Evolutionary conservation across 2,797 vertebrate genomes (phyloP).

Genomic region (Chelonia mydas): DNA sequence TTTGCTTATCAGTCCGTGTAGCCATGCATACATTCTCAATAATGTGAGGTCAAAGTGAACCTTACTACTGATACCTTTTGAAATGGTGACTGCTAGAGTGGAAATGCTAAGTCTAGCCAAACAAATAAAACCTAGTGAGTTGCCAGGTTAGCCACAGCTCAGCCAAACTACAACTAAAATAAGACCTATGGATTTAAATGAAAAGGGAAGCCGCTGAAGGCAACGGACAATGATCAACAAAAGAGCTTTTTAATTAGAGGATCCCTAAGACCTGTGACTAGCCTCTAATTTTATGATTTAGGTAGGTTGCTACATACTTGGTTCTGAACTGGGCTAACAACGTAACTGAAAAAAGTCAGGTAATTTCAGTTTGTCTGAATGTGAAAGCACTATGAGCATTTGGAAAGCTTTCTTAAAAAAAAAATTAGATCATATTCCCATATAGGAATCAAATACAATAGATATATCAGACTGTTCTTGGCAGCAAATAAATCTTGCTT

Average conservation of each 20-base stretch:
- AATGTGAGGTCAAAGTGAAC: conserved; percentile 26
- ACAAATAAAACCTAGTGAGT: conserved; percentile 26
- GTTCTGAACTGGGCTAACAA: background rate
- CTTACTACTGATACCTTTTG: conserved; percentile 17
- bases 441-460: background rate
- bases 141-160: conserved; percentile 8
- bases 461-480: background rate
- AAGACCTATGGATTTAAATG: conserved; percentile 27
- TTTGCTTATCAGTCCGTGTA: conserved; percentile 10
- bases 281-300: background rate
- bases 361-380: background rate
- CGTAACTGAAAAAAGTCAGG: background rate
- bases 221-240: background rate
- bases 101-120: conserved; percentile 14
- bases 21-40: background rate
- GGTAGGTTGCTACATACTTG: background rate
- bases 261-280: conserved; percentile 1
- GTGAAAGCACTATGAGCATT: background rate
- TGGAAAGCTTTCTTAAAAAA: background rate
- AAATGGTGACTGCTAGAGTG: conserved; percentile 7
- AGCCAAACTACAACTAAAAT: conserved; percentile 21
- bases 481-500: background rate
- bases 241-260: conserved; percentile 21
- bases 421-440: background rate
- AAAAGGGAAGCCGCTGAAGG: conserved; percentile 23